Evolutionary conservation across 2,888 invertebrate genomes (phyloP), one percentile per base, ranked within the genome.

Genomic region (Blomia tropicalis): DNA sequence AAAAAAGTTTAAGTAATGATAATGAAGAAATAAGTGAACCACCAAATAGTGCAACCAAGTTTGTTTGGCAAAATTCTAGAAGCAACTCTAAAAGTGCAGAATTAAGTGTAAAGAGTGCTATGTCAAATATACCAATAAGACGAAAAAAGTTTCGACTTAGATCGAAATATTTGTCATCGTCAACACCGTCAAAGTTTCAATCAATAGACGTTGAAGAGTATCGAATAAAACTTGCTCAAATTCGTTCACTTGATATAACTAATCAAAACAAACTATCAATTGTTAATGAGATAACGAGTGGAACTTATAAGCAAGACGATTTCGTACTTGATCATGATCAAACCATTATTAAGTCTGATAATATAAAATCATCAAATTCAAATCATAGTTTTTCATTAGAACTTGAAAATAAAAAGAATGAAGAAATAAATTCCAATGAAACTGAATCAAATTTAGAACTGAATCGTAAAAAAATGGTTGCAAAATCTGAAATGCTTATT

Each of bases 141-240:
- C n/a, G n/a, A n/a, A n/a, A n/a, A n/a, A n/a, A n/a, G n/a, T n/a
- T n/a, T n/a, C n/a, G n/a, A n/a, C 51, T n/a, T 27, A n/a, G 7
- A 11, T 19, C 51, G 27, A 11, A 7, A 19, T 14, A 7, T 47
- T 19, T 27, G 27, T 22, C 27, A 11, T 14, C 7, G 22, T 7
- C 51, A 47, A n/a, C 51, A n/a, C 51, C 51, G 7, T 27, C n/a
- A 27, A 47, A 47, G 23, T 47, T 47, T n/a, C n/a, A n/a, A n/a
- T n/a, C n/a, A n/a, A n/a, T n/a, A n/a, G n/a, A n/a, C n/a, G n/a
- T n/a, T 7, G 51, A 22, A 7, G 51, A 47, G 51, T 47, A 25
- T 47, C 51, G 51, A 7, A 7, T 47, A 7, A 47, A 47, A n/a
- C 22, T 47, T 7, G 7, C 51, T 11, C 51, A 47, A n/a, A 27